Base-by-base conservation (phyloP, 1,140 invertebrate species). In the Planococcus citri region DNA sequence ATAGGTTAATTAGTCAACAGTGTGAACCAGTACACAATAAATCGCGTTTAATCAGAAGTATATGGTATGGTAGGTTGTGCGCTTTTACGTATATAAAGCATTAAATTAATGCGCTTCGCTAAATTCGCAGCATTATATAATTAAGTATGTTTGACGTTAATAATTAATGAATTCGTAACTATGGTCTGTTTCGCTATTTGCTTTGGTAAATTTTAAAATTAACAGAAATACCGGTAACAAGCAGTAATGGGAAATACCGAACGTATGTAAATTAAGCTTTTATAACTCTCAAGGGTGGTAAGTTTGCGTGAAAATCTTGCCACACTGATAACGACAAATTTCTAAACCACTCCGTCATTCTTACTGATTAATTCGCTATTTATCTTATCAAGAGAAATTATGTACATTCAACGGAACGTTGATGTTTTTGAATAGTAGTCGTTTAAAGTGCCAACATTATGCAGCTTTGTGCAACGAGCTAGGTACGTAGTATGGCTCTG, bases 281-380 rank as follows among this genome's bases (percentile, higher is more conserved):
- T 51, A 51, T 51, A 51, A 51, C 41, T 51, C 41, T 51, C 41
- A 51, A 51, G 41, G 41, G 41, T 51, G 41, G 41, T 17, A 20
- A 51, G n/a, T 51, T 51, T 51, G 41, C n/a, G 41, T 51, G 41
- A 51, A 37, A 51, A 51, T 51, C 41, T 51, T 51, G 41, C 41
- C 29, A 33, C 29, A 33, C 12, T 33, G 29, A 33, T 6, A 33
- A 33, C 29, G 29, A 33, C 29, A 33, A 33, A 33, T 9, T 51
- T 51, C 41, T n/a, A 14, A 20, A 51, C 10, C n/a, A 51, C 41
- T 51, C 17, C 41, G 41, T 51, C 41, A 51, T 51, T 51, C 12
- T 14, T 51, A 51, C n/a, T 20, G 41, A 51, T 51, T 51, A 51
- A 51, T 51, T 51, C n/a, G n/a, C 41, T 14, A 51, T 51, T 51